Base-by-base conservation (phyloP, 2,113 vertebrate species). In the Gallinago undulata region DNA sequence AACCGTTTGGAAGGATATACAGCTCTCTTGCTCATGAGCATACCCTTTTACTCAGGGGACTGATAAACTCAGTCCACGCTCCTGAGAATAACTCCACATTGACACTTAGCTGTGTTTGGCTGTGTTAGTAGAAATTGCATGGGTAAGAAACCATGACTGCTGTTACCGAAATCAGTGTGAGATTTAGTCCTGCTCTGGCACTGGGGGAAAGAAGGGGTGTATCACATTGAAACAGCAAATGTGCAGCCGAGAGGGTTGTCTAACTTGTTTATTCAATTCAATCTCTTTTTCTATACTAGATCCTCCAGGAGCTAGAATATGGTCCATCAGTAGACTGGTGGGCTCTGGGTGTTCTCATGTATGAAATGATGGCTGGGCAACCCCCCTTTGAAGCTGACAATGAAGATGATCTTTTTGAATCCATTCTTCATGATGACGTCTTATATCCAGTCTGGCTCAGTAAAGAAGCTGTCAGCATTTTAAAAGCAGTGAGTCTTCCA, bases 331-430 rank as follows among this genome's bases (percentile, higher is more conserved):
- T 99, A 97, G 99, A 99, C 97, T 99, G 99, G 99, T 99, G 99
- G 99, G 99, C 99, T 30, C 97, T 99, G 74, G 99, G 99, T 17
- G 99, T 99, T 91, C 98, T 99, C 88, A 99, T 99, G 99, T 99
- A 99, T 0, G 99, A 99, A 98, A 99, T 99, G 99, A 99, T 99
- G 99, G 99, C 99, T 7, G 99, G 99, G 12, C 99, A 99, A 88
- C 99, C 99, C 37, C 99, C 99, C 27, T 99, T 99, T 15, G 99
- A 99, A 94, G 99, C 99, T 0, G 99, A 99, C 94, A 99, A 99
- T 7, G 99, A 99, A 96, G 99, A 99, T 18, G 99, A 99, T 97
- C 97, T 99, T 94, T 99, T 99, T 64, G 99, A 99, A 97, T 99
- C 99, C 75, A 99, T 99, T 90, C 99, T 99, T 85, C 99, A 99